Evolutionary conservation across 2,797 vertebrate genomes (phyloP).

Genomic region (Parauchenoglanis ngamensis): DNA sequence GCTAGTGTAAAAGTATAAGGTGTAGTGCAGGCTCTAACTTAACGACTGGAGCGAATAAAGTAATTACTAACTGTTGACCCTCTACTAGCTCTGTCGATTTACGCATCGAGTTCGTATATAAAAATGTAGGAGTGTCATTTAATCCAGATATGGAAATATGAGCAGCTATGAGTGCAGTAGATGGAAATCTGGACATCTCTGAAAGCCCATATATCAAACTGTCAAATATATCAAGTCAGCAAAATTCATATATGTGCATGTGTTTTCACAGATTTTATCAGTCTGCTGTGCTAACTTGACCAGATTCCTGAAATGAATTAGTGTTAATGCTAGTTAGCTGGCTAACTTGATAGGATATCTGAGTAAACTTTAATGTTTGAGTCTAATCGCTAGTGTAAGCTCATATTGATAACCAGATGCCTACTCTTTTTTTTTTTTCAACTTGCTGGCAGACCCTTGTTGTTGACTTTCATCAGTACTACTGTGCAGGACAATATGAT

Average conservation of each 20-base stretch:
- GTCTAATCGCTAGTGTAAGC: not conserved
- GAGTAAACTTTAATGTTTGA: not conserved
- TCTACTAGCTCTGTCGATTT: not conserved
- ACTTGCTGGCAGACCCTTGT: not conserved
- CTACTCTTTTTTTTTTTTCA: not conserved
- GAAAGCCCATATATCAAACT: not conserved
- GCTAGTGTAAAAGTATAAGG: not conserved
- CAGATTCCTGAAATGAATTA: not conserved
- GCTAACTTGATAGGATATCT: not conserved
- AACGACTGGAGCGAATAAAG: not conserved
- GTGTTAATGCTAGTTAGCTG: not conserved
- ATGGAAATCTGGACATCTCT: not conserved
- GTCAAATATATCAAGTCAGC: not conserved
- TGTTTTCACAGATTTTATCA: not conserved
- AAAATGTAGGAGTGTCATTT: not conserved
- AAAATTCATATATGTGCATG: not conserved
- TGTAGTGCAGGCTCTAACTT: not conserved
- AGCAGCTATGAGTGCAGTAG: not conserved
- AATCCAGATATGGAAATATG: not conserved
- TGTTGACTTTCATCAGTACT: not conserved
- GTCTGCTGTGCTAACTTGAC: not conserved
- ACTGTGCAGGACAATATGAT: not conserved
- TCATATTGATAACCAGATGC: not conserved
- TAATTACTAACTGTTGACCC: not conserved
- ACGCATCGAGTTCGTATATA: not conserved